phyloP scores from a whole-genome alignment of 2,888 invertebrate species.

The Drosophila mimetica region DNA sequence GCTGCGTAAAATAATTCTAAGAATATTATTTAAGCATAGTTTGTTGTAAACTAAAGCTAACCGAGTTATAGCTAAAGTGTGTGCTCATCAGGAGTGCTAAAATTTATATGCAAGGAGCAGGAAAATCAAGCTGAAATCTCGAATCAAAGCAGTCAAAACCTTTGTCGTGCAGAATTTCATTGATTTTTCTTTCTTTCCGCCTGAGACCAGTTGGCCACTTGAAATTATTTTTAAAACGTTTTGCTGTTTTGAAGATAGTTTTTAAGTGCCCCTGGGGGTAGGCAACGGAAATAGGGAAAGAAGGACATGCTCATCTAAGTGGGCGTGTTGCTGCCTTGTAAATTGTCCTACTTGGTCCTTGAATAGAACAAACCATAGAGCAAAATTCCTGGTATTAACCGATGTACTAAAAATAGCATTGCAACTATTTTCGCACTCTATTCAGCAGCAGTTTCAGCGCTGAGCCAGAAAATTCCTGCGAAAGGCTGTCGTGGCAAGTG shows the following conservation, averaged over 20 bases:
- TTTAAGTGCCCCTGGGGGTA: conserved; percentile 36
- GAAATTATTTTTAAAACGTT: conserved; percentile 28
- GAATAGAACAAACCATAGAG: background rate
- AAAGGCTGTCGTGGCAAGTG: conserved; percentile 76
- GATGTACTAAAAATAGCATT: conserved; percentile 67
- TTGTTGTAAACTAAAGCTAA: conserved; percentile 19
- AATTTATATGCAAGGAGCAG: background rate
- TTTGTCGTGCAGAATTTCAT: conserved; percentile 76
- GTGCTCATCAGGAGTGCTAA: conserved; percentile 6
- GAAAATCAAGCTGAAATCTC: conserved; percentile 12
- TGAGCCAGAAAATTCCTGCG: conserved; percentile 70
- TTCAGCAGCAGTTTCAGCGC: conserved; percentile 31
- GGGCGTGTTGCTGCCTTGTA: background rate
- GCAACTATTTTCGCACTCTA: conserved; percentile 66
- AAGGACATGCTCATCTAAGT: background rate
- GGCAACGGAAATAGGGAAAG: conserved; percentile 36
- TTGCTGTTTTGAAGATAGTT: conserved; percentile 7
- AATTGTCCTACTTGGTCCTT: background rate
- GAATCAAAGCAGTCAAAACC: conserved; percentile 24
- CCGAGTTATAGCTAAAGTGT: conserved; percentile 8
- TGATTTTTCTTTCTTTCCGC: conserved; percentile 69
- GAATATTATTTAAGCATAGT: conserved; percentile 51
- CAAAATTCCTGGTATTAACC: background rate
- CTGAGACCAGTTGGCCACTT: conserved; percentile 20
- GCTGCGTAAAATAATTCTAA: conserved; percentile 54